Evolutionary conservation across 2,797 vertebrate genomes (phyloP).

Genomic region (Manis pentadactyla): DNA sequence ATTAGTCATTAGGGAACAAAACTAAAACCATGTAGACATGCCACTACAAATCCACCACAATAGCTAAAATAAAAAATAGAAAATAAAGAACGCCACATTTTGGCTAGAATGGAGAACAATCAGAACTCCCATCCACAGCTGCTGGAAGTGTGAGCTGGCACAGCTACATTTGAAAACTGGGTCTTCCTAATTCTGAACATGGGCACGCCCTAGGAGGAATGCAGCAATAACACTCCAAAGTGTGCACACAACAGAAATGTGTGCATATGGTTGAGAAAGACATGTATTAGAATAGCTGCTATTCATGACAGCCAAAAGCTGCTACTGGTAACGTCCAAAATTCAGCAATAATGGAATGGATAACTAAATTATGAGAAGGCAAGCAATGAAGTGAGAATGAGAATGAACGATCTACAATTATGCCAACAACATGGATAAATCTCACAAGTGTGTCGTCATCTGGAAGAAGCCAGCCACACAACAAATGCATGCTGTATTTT

Average conservation of each 20-base stretch:
- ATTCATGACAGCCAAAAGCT: neutral
- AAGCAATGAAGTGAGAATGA: neutral
- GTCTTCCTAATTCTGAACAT: neutral
- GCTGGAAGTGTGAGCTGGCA: neutral
- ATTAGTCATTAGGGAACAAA: neutral
- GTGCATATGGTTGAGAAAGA: neutral
- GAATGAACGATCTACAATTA: neutral
- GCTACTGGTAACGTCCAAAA: neutral
- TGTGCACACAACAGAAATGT: neutral
- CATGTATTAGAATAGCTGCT: neutral
- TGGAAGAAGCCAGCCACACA: neutral
- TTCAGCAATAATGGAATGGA: neutral
- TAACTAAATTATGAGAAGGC: neutral
- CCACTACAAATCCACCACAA: neutral
- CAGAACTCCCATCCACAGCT: neutral
- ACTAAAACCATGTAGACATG: neutral
- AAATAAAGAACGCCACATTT: neutral
- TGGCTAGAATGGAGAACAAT: neutral
- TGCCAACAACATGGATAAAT: neutral
- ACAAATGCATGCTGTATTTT: neutral
- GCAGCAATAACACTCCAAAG: neutral
- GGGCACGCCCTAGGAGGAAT: too few species aligned
- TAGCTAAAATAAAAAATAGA: neutral
- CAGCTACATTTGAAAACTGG: neutral
- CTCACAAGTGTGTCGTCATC: neutral